A percentile compares a stretch with the other conserved stretches of the same genome.
Conservation (phyloP, 1,140 invertebrate genomes). For the Chrysomallon squamiferum region DNA sequence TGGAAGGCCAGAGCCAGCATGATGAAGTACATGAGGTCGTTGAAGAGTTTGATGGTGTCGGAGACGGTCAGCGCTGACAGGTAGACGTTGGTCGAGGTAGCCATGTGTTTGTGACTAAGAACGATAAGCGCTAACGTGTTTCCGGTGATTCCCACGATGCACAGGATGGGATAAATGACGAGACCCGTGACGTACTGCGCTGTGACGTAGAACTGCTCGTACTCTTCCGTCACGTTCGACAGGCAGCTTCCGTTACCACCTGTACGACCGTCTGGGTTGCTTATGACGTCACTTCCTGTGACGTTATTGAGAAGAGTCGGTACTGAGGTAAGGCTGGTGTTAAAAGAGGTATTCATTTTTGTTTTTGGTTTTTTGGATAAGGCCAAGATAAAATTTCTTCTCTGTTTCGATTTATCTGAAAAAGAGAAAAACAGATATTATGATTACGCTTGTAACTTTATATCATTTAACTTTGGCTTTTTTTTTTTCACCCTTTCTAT, state of each 20-base stretch:
- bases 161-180: constrained; percentile 75
- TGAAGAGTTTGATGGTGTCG: constrained; percentile 77
- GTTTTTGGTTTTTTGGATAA: too few species aligned
- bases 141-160: constrained; percentile 76
- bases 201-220: constrained; percentile 47
- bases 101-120: constrained; percentile 75
- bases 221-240: constrained; percentile 9
- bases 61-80: constrained; percentile 77
- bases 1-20: constrained; percentile 65
- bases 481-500: too few species aligned
- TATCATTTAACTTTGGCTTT: too few species aligned
- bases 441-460: too few species aligned
- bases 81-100: constrained; percentile 78
- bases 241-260: constrained; percentile 2
- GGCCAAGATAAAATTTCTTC: too few species aligned
- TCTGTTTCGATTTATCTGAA: too few species aligned
- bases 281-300: too few species aligned
- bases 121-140: constrained; percentile 78
- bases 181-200: constrained; percentile 59
- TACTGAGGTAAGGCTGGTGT: too few species aligned
- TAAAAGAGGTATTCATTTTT: too few species aligned
- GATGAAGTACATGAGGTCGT: constrained; percentile 74
- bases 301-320: too few species aligned
- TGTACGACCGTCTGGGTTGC: not conserved
- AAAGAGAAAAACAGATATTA: too few species aligned